A percentile compares a stretch with the other conserved stretches of the same genome.
These are phyloP conservation scores for Bucorvus abyssinicus DNA, from an alignment of 2,797 vertebrate species.

Conservation along the genomic window DNA sequence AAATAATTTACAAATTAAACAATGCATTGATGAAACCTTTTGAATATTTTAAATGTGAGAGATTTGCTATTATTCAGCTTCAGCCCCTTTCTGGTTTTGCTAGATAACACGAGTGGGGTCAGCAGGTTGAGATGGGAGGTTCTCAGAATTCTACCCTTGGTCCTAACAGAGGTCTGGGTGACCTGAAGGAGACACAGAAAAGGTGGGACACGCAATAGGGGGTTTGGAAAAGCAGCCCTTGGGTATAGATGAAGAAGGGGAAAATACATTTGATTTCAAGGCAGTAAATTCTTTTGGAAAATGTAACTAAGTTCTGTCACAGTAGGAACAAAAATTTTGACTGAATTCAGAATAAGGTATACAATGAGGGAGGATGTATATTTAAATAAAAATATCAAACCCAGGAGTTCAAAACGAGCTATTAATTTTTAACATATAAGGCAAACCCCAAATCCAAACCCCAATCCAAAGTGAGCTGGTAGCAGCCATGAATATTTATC, in stretches of 20 bases:
- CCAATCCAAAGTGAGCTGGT: not conserved
- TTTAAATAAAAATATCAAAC: not conserved
- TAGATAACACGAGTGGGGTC: not conserved
- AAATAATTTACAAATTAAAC: not conserved
- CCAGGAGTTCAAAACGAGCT: not conserved
- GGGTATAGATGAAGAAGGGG: not conserved
- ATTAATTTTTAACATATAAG: not conserved
- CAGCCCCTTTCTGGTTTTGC: not conserved
- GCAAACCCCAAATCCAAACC: not conserved
- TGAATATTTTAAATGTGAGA: not conserved
- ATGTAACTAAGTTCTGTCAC: not conserved
- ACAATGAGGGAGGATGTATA: not conserved
- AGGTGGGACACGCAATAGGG: no score
- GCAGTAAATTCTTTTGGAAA: not conserved
- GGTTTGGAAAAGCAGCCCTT: not conserved
- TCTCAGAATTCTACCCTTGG: not conserved
- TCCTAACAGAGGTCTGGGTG: not conserved
- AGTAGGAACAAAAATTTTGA: not conserved
- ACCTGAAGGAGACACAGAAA: not conserved
- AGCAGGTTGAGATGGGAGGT: not conserved
- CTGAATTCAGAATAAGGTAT: not conserved
- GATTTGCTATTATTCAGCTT: not conserved
- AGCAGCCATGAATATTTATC: conserved; percentile 52
- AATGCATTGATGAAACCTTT: not conserved
- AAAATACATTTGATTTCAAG: not conserved